Base-by-base conservation (phyloP, 2,113 vertebrate species). In the Carlito syrichta region DNA sequence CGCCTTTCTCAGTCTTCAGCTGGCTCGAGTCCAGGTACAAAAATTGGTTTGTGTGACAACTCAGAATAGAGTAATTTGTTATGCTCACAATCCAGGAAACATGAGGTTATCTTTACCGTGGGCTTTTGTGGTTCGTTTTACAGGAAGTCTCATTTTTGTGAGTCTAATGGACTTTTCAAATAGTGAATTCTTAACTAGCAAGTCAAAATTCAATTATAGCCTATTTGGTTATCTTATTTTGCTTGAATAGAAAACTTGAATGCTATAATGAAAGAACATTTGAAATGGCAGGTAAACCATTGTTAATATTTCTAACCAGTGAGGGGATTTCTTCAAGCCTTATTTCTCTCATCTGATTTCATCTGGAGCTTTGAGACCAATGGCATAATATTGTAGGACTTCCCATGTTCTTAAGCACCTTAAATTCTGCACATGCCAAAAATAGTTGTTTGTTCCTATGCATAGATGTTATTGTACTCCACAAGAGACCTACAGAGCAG, bases 131-230 rank as follows among this genome's bases (percentile, higher is more conserved):
- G 19, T 73, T 94, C 86, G 79, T 95, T 82, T 58, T 63, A 91
- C 92, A 94, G 66, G 16, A 96, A 86, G 22, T 62, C 45, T 95
- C 19, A 5, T 84, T 96, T 97, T 88, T 69, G 58, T 68, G 38
- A 96, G 35, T 56, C 56, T 77, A 84, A 77, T 77, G 54, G 63
- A 96, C 91, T 92, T 93, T 69, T 73, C 78, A 79, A 83, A 62
- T n/a, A 62, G 43, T 66, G 30, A 92, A 58, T 90, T 92, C 86
- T 48, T 78, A 90, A 93, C 77, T 86, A 89, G 48, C 86, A 91
- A 96, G 88, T 93, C 91, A 50, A 97, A 94, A 81, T 91, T 96
- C 58, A 81, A 8, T 52, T 58, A 86, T 27, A 84, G 58, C 79
- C 73, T 94, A 60, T 88, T 86, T 23, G 0, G 85, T 86, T 56